Evolutionary conservation across 2,113 vertebrate species (phyloP).

Genomic region (Lontra canadensis): DNA sequence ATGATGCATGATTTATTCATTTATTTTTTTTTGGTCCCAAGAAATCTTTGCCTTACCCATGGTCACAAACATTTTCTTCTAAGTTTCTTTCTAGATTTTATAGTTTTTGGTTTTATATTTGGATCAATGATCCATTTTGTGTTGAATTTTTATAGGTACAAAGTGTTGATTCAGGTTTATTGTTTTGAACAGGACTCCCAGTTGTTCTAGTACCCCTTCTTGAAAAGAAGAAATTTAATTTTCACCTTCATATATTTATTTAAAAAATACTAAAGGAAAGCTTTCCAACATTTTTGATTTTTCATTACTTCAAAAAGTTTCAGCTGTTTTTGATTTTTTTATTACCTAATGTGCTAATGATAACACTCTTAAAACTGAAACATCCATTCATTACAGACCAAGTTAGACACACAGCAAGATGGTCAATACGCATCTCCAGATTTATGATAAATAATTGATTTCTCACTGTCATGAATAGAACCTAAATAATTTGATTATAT

Average conservation of each 20-base stretch:
- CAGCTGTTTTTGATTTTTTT: not conserved
- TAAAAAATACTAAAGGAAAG: slow-evolving; percentile 31
- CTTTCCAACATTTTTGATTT: not conserved
- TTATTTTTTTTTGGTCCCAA: not conserved
- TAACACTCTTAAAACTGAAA: slow-evolving; percentile 46
- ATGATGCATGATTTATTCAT: not conserved
- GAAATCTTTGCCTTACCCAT: not conserved
- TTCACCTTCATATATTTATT: not conserved
- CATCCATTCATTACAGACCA: slow-evolving; percentile 50
- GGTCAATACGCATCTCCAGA: slow-evolving; percentile 64
- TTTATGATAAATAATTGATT: slow-evolving; percentile 81
- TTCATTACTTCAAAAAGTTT: not conserved
- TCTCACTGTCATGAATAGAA: slow-evolving; percentile 66
- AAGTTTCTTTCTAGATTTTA: not conserved
- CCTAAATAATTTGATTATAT: slow-evolving; percentile 82
- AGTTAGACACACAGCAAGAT: slow-evolving; percentile 50
- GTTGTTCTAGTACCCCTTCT: not conserved
- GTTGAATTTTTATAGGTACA: not conserved
- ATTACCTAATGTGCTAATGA: not conserved
- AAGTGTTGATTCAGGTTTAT: not conserved
- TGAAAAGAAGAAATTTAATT: not conserved
- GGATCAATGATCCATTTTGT: not conserved
- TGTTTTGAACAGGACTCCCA: not conserved
- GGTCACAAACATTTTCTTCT: not conserved
- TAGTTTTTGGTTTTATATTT: not conserved